Percentiles rank a stretch among this genome's conserved stretches.
Conservation (phyloP, 1,140 invertebrate genomes). For the Diprion similis region DNA sequence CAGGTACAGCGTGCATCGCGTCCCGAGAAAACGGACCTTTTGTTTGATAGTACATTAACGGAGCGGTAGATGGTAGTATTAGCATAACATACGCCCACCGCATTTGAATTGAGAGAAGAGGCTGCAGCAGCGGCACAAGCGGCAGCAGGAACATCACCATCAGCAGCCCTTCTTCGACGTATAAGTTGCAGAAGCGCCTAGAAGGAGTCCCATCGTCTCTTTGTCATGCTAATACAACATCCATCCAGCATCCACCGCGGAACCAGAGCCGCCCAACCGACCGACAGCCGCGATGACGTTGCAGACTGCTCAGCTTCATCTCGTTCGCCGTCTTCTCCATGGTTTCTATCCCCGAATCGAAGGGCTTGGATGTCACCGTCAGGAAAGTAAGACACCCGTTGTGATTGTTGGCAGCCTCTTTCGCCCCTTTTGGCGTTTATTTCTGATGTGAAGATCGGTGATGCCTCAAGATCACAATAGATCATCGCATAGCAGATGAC, state of each 20-base stretch:
- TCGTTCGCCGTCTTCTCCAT: not conserved
- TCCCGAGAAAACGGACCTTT: constrained; percentile 12
- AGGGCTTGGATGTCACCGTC: not conserved
- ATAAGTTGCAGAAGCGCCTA: constrained; percentile 47
- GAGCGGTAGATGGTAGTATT: constrained; percentile 53
- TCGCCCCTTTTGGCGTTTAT: no score
- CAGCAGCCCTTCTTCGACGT: constrained; percentile 35
- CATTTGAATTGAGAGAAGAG: constrained; percentile 58
- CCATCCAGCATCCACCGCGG: constrained; percentile 43
- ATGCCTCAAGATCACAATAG: no score
- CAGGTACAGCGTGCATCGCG: no score
- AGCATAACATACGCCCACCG: constrained; percentile 63
- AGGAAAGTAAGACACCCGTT: not conserved
- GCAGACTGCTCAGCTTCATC: constrained; percentile 32
- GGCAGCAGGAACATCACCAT: constrained; percentile 35
- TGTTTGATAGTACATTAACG: constrained; percentile 56
- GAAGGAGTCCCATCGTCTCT: constrained; percentile 55
- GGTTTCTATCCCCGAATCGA: not conserved
- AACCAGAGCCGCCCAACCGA: not conserved
- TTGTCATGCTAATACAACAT: constrained; percentile 61
- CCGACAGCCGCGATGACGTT: constrained; percentile 34
- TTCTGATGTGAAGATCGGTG: no score
- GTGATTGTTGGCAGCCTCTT: not conserved
- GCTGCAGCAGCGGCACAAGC: not conserved
- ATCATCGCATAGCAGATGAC: no score